These are phyloP conservation scores for Uromys caudimaculatus DNA, from an alignment of 2,797 vertebrate species.

Conservation along the genomic window DNA sequence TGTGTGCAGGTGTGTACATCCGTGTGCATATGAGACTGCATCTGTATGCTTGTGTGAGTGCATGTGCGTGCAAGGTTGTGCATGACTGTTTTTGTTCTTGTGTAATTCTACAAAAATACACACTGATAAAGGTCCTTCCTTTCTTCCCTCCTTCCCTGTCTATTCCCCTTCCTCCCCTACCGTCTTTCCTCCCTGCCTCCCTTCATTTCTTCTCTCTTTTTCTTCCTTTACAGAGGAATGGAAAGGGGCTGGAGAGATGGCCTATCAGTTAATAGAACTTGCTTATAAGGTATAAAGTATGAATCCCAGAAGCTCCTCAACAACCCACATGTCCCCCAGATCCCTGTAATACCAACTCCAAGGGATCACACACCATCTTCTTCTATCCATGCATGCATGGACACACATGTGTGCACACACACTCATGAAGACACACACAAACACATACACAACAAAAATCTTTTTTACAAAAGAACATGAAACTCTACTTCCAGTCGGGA, in stretches of 20 bases:
- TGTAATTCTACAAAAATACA: too few relatives aligned
- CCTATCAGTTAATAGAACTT: background rate
- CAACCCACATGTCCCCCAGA: background rate
- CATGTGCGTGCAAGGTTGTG: fast-evolving
- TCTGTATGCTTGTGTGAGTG: background rate
- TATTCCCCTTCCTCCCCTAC: background rate
- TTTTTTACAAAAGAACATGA: background rate
- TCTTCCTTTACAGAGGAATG: background rate
- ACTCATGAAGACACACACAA: background rate
- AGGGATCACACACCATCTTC: background rate
- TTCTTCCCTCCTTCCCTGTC: too few relatives aligned
- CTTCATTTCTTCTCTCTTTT: background rate
- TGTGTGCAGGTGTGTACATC: background rate
- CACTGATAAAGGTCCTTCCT: background rate
- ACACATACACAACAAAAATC: background rate
- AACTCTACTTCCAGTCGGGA: background rate
- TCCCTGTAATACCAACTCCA: background rate
- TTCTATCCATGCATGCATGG: background rate
- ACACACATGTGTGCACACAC: background rate
- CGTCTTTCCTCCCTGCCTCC: background rate
- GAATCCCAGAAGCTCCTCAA: background rate
- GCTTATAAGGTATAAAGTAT: too few relatives aligned
- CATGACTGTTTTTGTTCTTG: too few relatives aligned
- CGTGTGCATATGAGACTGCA: background rate
- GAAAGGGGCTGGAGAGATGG: background rate